These are phyloP conservation scores for Mus spretus DNA, from an alignment of 2,797 vertebrate genomes.

Conservation along the genomic window DNA sequence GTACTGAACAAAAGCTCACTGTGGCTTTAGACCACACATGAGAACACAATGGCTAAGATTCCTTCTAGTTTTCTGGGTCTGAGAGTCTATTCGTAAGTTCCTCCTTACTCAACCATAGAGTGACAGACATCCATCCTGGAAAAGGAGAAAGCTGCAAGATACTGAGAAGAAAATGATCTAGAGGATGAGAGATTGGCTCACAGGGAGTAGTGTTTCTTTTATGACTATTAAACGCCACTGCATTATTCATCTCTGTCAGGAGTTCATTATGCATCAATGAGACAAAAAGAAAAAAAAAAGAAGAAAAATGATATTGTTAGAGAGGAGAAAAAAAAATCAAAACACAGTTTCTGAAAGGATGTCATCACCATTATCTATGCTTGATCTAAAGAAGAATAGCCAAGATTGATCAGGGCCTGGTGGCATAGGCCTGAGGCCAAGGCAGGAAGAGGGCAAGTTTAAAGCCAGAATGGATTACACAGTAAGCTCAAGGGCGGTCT, in stretches of 20 bases:
- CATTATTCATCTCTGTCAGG: background rate
- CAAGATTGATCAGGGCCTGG: background rate
- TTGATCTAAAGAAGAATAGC: background rate
- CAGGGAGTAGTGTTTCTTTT: background rate
- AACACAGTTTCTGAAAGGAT: background rate
- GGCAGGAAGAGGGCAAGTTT: background rate
- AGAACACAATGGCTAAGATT: background rate
- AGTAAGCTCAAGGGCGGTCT: background rate
- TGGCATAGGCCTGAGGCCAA: background rate
- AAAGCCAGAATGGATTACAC: background rate
- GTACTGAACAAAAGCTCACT: background rate
- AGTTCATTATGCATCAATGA: conserved; percentile 5
- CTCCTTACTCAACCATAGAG: background rate
- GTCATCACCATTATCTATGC: background rate
- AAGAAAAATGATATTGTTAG: background rate
- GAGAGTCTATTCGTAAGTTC: background rate
- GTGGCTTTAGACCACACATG: background rate
- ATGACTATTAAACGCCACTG: background rate
- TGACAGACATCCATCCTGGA: background rate
- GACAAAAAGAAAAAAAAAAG: conserved; percentile 21
- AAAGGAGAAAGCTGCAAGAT: background rate
- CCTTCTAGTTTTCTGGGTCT: background rate
- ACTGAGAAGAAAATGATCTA: conserved; percentile 8
- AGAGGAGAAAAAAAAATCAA: background rate
- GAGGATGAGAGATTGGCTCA: background rate